These are phyloP conservation scores for Anthophora plumipes DNA, from an alignment of 2,888 invertebrate species.

Conservation along the genomic window DNA sequence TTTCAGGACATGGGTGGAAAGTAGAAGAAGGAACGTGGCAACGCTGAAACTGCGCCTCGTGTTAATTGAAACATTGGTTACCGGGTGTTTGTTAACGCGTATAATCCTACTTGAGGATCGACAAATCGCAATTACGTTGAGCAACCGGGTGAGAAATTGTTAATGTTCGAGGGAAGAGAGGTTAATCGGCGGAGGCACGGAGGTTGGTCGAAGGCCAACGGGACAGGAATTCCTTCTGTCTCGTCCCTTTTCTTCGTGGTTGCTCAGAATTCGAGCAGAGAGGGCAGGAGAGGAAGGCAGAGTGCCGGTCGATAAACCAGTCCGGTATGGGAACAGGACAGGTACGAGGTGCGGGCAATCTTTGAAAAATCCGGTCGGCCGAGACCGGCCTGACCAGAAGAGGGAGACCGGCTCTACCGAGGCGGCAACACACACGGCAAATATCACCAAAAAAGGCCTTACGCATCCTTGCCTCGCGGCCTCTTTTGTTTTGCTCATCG, in stretches of 20 bases:
- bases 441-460: conserved; percentile 78
- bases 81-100: conserved; percentile 1
- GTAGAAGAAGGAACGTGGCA: conserved; percentile 12
- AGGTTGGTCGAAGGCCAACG: conserved; percentile 68
- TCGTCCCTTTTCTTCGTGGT: conserved; percentile 24
- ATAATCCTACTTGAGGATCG: neutral
- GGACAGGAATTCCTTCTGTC: conserved; percentile 61
- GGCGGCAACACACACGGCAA: conserved; percentile 37
- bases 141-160: conserved; percentile 28
- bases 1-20: neutral
- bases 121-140: neutral
- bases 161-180: conserved; percentile 43
- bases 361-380: conserved; percentile 75
- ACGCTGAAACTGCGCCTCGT: neutral
- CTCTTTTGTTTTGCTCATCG: conserved; percentile 59
- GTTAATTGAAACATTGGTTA: conserved; percentile 30
- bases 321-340: conserved; percentile 67
- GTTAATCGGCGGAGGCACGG: conserved; percentile 60
- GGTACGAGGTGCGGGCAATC: conserved; percentile 66
- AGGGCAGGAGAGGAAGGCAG: conserved; percentile 2
- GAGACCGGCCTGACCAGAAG: conserved; percentile 75
- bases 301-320: conserved; percentile 70
- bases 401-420: conserved; percentile 34
- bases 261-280: conserved; percentile 63
- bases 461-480: conserved; percentile 69